Percentiles rank a stretch among this genome's conserved stretches.
Conservation (phyloP, 2,888 invertebrate species). For the Unio delphinus region DNA sequence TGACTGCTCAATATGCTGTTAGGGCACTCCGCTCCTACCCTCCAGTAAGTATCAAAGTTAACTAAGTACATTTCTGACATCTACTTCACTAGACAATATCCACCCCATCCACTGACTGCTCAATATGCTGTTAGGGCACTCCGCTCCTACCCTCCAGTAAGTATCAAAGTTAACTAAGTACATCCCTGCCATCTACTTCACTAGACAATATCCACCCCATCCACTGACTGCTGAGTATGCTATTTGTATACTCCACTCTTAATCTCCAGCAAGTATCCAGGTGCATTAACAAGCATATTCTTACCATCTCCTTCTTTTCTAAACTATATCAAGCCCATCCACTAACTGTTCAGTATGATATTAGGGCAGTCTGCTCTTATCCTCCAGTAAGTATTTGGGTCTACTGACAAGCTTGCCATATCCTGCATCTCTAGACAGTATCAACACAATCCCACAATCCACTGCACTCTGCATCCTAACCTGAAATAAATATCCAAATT, state of each 20-base stretch:
- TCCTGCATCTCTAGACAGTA: conserved; percentile 97
- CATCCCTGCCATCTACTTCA: too few relatives aligned
- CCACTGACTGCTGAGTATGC: too few relatives aligned
- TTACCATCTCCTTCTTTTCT: conserved; percentile 88
- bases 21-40: conserved; percentile 91
- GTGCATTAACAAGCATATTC: too few relatives aligned
- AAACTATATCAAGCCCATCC: conserved; percentile 98
- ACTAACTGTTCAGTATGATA: conserved; percentile 96
- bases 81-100: conserved; percentile 96
- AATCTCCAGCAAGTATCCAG: conserved; percentile 79
- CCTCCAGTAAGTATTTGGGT: conserved; percentile 77
- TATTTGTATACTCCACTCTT: conserved; percentile 72
- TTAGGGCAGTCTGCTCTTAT: conserved; percentile 89
- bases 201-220: too few relatives aligned
- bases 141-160: conserved; percentile 70
- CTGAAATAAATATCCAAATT: conserved; percentile 71
- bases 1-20: conserved; percentile 97
- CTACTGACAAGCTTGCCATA: conserved; percentile 69
- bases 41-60: conserved; percentile 73
- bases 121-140: conserved; percentile 95
- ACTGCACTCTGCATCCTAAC: conserved; percentile 79
- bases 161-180: too few relatives aligned
- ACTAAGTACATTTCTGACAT: too few relatives aligned
- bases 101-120: conserved; percentile 96
- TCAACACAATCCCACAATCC: conserved; percentile 77